Conservation (phyloP, 2,113 vertebrate genomes). For the Shinisaurus crocodilurus region DNA sequence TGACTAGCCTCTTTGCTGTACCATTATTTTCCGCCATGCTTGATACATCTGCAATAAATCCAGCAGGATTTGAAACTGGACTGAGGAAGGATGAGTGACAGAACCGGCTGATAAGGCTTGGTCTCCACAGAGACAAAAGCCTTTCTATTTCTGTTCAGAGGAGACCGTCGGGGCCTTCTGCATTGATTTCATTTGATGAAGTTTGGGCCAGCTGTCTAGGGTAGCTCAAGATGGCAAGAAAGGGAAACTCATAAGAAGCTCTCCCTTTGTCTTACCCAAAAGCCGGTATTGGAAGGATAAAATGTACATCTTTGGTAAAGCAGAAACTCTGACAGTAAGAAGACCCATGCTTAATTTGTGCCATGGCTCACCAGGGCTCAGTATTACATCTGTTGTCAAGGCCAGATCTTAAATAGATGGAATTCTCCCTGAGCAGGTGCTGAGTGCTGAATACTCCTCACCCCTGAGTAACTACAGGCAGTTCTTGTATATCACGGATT, state of each 20-base stretch:
- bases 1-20: constrained; percentile 79
- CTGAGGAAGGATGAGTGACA: constrained; percentile 73
- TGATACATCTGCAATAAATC: constrained; percentile 83
- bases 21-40: constrained; percentile 82
- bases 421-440: background rate
- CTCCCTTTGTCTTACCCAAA: background rate
- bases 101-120: constrained; percentile 74
- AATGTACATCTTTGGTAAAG: constrained; percentile 40
- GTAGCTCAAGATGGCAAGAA: constrained; percentile 57
- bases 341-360: constrained; percentile 35
- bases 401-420: background rate
- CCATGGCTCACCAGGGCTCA: background rate
- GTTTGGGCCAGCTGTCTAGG: constrained; percentile 71
- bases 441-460: background rate
- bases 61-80: constrained; percentile 80
- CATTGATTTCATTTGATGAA: constrained; percentile 73
- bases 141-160: constrained; percentile 61
- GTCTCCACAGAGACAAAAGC: constrained; percentile 71
- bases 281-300: constrained; percentile 33
- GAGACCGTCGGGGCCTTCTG: constrained; percentile 57
- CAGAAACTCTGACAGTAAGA: constrained; percentile 19
- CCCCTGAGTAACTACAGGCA: background rate
- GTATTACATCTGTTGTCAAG: background rate
- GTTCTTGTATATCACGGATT: background rate
- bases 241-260: constrained; percentile 30